These are phyloP conservation scores for Sula dactylatra DNA, from an alignment of 2,113 vertebrate species.

Conservation along the genomic window DNA sequence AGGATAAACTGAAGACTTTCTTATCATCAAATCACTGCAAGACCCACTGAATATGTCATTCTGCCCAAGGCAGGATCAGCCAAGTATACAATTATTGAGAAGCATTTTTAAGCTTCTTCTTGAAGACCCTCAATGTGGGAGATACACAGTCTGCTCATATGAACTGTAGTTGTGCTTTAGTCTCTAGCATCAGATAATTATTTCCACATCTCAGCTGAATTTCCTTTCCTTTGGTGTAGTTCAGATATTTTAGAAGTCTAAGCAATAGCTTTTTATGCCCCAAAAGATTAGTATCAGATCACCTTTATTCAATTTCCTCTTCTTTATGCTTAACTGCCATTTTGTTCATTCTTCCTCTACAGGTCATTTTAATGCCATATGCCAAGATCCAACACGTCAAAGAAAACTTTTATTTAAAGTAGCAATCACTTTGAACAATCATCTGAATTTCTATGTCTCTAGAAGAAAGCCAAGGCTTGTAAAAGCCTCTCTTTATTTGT, in stretches of 20 bases:
- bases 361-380: not conserved
- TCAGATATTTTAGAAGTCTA: not conserved
- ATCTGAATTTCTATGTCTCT: not conserved
- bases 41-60: not conserved
- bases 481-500: not conserved
- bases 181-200: not conserved
- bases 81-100: not conserved
- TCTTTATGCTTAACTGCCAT: not conserved
- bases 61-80: not conserved
- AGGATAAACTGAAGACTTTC: not conserved
- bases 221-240: not conserved
- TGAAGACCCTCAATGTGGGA: rapidly evolving
- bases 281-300: not conserved
- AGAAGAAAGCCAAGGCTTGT: not conserved
- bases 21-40: not conserved
- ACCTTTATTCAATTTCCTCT: not conserved
- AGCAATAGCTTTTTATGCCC: not conserved
- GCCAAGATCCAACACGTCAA: not conserved
- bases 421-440: not conserved
- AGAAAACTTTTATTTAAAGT: not conserved
- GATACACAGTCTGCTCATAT: not conserved
- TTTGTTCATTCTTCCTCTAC: not conserved
- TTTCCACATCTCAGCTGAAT: not conserved
- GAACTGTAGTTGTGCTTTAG: not conserved
- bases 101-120: not conserved